Conservation (phyloP, 1,140 invertebrate species). For the Microplitis mediator region DNA sequence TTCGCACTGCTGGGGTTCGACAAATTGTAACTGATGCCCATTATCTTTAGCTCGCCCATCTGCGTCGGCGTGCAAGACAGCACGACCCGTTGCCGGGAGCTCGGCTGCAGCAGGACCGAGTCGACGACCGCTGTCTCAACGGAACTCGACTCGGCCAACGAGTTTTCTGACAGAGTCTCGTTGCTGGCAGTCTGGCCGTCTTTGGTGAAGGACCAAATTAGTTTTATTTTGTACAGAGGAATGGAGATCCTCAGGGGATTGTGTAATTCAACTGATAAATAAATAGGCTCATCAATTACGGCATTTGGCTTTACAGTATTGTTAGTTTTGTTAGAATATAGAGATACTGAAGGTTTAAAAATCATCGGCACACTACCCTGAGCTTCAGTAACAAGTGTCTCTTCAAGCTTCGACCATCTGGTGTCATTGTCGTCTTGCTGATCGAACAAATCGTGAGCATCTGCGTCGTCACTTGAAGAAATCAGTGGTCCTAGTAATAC, state of each 20-base stretch:
- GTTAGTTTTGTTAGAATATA: constrained; percentile 71
- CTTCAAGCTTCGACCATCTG: constrained; percentile 78
- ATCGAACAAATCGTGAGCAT: constrained; percentile 45
- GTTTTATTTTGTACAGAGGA: constrained; percentile 72
- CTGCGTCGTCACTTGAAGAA: constrained; percentile 36
- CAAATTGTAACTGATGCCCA: constrained; percentile 51
- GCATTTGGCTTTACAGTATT: constrained; percentile 72
- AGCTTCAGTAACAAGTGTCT: constrained; percentile 75
- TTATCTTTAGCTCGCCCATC: constrained; percentile 50
- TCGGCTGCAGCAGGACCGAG: constrained; percentile 51
- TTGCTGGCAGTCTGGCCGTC: constrained; percentile 55
- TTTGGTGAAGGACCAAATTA: constrained; percentile 79
- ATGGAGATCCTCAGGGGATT: constrained; percentile 84
- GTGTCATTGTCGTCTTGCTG: constrained; percentile 54
- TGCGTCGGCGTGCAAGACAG: constrained; percentile 47
- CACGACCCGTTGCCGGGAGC: constrained; percentile 53
- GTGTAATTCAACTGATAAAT: constrained; percentile 74
- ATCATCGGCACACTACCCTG: constrained; percentile 74
- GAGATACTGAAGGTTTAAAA: constrained; percentile 76
- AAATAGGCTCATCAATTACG: constrained; percentile 81
- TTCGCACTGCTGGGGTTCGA: constrained; percentile 48
- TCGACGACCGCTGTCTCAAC: constrained; percentile 58
- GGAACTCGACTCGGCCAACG: constrained; percentile 43
- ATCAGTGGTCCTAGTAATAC: constrained; percentile 68
- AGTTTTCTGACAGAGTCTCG: constrained; percentile 46